These are phyloP conservation scores for Sapajus apella DNA, from an alignment of 2,113 vertebrate genomes.

Conservation along the genomic window DNA sequence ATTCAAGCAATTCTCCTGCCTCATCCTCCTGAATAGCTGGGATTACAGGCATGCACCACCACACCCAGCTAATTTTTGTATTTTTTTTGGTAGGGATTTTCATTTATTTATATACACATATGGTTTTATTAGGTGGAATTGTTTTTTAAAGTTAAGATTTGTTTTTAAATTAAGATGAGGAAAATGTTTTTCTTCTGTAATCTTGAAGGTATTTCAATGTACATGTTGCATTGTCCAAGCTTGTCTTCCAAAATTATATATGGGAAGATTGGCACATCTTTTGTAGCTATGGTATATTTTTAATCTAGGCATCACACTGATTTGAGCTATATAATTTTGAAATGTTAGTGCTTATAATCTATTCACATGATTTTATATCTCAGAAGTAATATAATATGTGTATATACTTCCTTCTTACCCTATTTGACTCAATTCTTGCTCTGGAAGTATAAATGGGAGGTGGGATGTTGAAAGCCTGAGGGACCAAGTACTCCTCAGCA, in stretches of 20 bases:
- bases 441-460: slow-evolving; percentile 91
- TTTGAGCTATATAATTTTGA: not conserved
- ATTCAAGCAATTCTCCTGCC: too few relatives aligned
- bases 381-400: not conserved
- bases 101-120: not conserved
- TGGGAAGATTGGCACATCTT: not conserved
- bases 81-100: not conserved
- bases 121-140: not conserved
- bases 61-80: too few relatives aligned
- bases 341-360: not conserved
- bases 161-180: not conserved
- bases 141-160: not conserved
- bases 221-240: not conserved
- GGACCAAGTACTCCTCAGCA: slow-evolving; percentile 97
- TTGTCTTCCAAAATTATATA: not conserved
- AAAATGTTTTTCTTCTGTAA: not conserved
- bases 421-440: slow-evolving; percentile 93
- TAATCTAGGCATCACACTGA: not conserved
- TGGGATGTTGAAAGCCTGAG: slow-evolving; percentile 93
- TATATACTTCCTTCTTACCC: slow-evolving; percentile 86
- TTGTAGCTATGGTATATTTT: not conserved
- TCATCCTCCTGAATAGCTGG: too few relatives aligned
- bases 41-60: too few relatives aligned
- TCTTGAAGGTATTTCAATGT: not conserved
- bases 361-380: not conserved